phyloP scores from a whole-genome alignment of 1,140 invertebrate species.

The Chrysomallon squamiferum region DNA sequence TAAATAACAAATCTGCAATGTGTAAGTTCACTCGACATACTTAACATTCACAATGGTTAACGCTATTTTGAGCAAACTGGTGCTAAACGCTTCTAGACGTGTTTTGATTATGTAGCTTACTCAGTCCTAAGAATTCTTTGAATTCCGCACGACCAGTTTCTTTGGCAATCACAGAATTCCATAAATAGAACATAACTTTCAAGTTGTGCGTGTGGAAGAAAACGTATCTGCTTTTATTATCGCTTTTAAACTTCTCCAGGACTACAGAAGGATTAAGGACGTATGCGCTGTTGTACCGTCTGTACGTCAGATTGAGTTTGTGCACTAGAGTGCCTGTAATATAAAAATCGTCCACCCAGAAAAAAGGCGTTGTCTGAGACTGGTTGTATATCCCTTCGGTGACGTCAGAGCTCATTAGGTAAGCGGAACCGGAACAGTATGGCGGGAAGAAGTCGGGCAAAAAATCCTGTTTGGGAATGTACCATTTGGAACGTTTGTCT shows the following conservation, averaged over 20 bases:
- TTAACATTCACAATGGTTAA: no score
- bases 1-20: no score
- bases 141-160: no score
- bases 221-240: slow-evolving; percentile 22
- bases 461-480: slow-evolving; percentile 59
- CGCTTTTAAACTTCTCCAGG: slow-evolving; percentile 29
- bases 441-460: slow-evolving; percentile 57
- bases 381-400: slow-evolving; percentile 50
- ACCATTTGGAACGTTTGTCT: slow-evolving; percentile 64
- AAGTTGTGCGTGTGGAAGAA: slow-evolving; percentile 41
- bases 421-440: slow-evolving; percentile 64
- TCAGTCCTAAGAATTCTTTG: no score
- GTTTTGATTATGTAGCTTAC: no score
- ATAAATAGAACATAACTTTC: slow-evolving; percentile 32
- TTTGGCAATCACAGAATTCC: slow-evolving; percentile 8
- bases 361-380: slow-evolving; percentile 49
- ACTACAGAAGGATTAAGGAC: slow-evolving; percentile 33
- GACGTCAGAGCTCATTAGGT: slow-evolving; percentile 59
- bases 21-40: no score
- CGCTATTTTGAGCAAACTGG: no score
- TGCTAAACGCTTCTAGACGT: no score
- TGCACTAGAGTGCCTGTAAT: slow-evolving; percentile 60
- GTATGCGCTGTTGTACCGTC: slow-evolving; percentile 38
- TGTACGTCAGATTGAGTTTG: slow-evolving; percentile 31
- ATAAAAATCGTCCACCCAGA: slow-evolving; percentile 65